Percentiles rank a stretch among this genome's conserved stretches.
Conservation (phyloP, 2,797 vertebrate species). For the Sparidentex hasta region DNA sequence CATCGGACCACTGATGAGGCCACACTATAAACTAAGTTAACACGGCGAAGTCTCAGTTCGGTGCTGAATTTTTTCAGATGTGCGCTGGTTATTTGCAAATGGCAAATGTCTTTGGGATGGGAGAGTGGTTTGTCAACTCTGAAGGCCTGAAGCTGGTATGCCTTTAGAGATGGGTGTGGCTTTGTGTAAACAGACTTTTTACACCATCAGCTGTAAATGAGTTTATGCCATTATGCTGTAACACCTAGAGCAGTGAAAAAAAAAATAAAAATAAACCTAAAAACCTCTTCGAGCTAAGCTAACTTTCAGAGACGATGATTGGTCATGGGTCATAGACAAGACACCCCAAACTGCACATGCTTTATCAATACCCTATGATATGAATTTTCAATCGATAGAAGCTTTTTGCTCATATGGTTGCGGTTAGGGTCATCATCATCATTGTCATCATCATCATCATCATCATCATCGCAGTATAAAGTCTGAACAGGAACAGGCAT, state of each 20-base stretch:
- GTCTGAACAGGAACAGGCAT: too few relatives aligned
- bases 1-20: not conserved
- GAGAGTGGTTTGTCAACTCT: slow-evolving; percentile 32
- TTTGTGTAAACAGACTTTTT: slow-evolving; percentile 29
- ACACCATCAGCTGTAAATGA: not conserved
- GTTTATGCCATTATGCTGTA: not conserved
- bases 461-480: too few relatives aligned
- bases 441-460: too few relatives aligned
- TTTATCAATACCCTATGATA: too few relatives aligned
- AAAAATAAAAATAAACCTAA: not conserved
- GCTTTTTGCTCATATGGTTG: too few relatives aligned
- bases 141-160: not conserved
- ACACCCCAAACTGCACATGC: too few relatives aligned
- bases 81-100: slow-evolving; percentile 28
- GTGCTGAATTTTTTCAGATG: slow-evolving; percentile 23
- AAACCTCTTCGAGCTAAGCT: not conserved
- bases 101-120: slow-evolving; percentile 20
- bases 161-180: slow-evolving; percentile 31
- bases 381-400: too few relatives aligned
- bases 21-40: not conserved
- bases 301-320: too few relatives aligned
- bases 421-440: too few relatives aligned
- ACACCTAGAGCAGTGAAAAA: not conserved
- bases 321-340: too few relatives aligned
- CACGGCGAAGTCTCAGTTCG: not conserved